Base-by-base conservation (phyloP, 2,113 vertebrate species). In the Dipodomys ordii region DNA sequence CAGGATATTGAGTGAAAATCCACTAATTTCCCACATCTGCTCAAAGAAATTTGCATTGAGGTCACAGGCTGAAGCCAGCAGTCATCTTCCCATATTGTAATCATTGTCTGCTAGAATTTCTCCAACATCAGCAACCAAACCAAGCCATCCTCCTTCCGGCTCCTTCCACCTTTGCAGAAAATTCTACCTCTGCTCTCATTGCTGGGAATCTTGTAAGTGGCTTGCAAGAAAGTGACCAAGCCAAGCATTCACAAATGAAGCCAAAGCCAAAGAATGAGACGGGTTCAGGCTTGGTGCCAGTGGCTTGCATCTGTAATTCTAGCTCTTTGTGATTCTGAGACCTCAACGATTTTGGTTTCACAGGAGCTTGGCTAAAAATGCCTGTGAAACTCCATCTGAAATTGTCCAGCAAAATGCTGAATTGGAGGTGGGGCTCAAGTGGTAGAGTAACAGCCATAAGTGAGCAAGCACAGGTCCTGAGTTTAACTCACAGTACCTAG, bases 1-100 rank as follows among this genome's bases (percentile, higher is more conserved):
- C 30, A 81, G 88, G 13, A 35, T 27, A 87, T 5, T 93, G 72
- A 87, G 35, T 72, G n/a, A 77, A 32, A 78, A 91, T 86, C 94
- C 44, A 74, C 60, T 88, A 76, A 22, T 65, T 79, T 65, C 49
- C 20, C 83, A 83, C 83, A 96, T 83, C 65, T 94, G 76, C 22
- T 85, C 76, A 79, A 65, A 46, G 15, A 94, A 83, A 91, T 86
- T 71, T 91, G n/a, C 67, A 44, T 74, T 23, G 15, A 35, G 57
- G 65, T 32, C 65, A 78, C 23, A 93, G 35, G 9, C 60, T 88
- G 83, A 35, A 74, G 44, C 53, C 12, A 82, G 73, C 44, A 53
- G 53, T 57, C 12, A 2, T 57, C 8, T 93, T 92, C 64, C 39
- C 28, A 78, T 3, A 28, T 8, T 32, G 69, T 20, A 62, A 15